Conservation (phyloP, 2,888 invertebrate species). For the Elegia similella region DNA sequence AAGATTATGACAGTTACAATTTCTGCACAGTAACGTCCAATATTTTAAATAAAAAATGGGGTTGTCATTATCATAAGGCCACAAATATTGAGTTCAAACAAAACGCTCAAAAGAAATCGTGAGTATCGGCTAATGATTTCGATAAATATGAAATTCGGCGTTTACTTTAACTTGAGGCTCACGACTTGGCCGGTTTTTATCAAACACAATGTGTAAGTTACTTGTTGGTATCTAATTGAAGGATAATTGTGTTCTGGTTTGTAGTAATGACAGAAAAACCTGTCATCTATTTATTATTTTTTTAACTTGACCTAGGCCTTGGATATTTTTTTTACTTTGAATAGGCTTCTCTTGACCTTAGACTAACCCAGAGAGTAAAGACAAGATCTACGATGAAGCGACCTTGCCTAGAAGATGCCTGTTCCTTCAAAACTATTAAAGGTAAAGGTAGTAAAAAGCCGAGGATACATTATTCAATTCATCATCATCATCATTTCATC, state of each 20-base stretch:
- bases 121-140: conserved; percentile 26
- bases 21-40: not conserved
- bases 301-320: too few species aligned
- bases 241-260: not conserved
- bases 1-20: not conserved
- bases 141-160: conserved; percentile 25
- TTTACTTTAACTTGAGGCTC: conserved; percentile 21
- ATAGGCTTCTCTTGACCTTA: too few species aligned
- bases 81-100: conserved; percentile 15
- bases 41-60: conserved; percentile 12
- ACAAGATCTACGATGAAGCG: too few species aligned
- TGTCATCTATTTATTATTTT: not conserved
- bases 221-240: not conserved
- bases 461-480: too few species aligned
- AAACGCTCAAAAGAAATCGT: conserved; percentile 21
- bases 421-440: too few species aligned
- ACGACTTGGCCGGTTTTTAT: conserved; percentile 25
- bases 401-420: too few species aligned
- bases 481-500: too few species aligned
- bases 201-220: not conserved
- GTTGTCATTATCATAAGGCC: conserved; percentile 15
- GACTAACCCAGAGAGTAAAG: too few species aligned
- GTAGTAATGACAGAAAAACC: not conserved
- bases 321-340: too few species aligned
- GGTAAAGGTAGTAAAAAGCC: too few species aligned